Base-by-base conservation (phyloP, 2,888 invertebrate species). In the Eupeodes latifasciatus region DNA sequence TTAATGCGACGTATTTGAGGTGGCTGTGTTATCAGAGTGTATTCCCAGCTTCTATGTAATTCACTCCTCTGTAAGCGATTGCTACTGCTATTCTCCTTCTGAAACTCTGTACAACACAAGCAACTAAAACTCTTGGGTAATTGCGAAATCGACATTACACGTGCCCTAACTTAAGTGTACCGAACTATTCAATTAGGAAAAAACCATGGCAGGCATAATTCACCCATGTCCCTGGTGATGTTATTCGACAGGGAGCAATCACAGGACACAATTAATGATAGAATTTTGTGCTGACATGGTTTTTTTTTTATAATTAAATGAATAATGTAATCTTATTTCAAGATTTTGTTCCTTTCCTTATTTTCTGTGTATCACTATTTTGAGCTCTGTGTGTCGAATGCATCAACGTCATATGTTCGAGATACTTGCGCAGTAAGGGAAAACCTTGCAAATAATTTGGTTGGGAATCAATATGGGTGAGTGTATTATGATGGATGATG, bases 91-190 rank as follows among this genome's bases (percentile, higher is more conserved):
- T 75, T 90, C 78, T 89, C 89, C 88, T 89, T 90, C 85, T 91
- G 91, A 91, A 90, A 89, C 80, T 93, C 93, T 85, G 95, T 95
- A 93, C 95, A 95, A 89, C 95, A 94, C 90, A 95, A 94, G 94
- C 95, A 95, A 91, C 95, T 95, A 79, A 95, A 92, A 90, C 95
- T 95, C 87, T 95, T 93, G 67, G 95, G 93, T 1, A 95, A 76
- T 77, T 89, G 85, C 83, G 89, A 84, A 81, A 89, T 84, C 85
- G 85, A 89, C 89, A 90, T 90, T 81, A 84, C 85, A 85, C 85
- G 81, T 85, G 78, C 75, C 75, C 74, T 77, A 78, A 53, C 59
- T 85, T 69, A 81, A 64, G 55, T 77, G 51, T 74, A 67, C 78
- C 62, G 55, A 81, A 66, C 34, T 69, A 85, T 74, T 57, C 53